phyloP scores from a whole-genome alignment of 2,797 vertebrate genomes.

The Characodon lateralis region DNA sequence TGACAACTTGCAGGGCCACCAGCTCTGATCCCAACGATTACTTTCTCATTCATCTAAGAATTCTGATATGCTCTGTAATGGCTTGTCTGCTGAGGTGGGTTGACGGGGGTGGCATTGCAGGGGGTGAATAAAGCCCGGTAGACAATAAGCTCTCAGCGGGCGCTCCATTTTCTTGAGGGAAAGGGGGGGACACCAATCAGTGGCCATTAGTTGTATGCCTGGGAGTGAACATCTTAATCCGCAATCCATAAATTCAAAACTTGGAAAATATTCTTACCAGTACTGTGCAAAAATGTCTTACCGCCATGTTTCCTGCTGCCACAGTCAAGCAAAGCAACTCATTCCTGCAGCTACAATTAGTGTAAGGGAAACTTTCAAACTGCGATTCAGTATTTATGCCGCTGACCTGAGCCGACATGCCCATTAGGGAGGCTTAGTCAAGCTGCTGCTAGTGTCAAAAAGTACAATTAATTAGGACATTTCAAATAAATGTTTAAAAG shows the following conservation, averaged over 20 bases:
- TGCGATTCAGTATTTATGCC: constrained; percentile 52
- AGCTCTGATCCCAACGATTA: constrained; percentile 80
- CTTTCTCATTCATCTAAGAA: constrained; percentile 82
- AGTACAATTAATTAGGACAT: constrained; percentile 49
- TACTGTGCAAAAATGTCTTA: constrained; percentile 55
- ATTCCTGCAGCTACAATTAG: constrained; percentile 69
- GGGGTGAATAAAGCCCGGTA: constrained; percentile 20
- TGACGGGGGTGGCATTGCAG: constrained; percentile 40
- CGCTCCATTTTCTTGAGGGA: constrained; percentile 53
- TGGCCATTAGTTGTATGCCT: constrained; percentile 61
- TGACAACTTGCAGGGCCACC: constrained; percentile 78
- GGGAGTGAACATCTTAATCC: constrained; percentile 70
- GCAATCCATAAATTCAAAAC: constrained; percentile 58
- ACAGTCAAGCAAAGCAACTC: constrained; percentile 52
- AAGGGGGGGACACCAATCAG: constrained; percentile 50
- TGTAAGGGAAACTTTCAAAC: constrained; percentile 56
- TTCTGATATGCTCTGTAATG: constrained; percentile 78
- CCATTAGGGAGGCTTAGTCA: constrained; percentile 52
- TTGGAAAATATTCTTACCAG: constrained; percentile 65
- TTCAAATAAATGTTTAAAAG: constrained; percentile 50
- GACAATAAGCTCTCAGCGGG: constrained; percentile 66
- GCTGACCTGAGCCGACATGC: constrained; percentile 59
- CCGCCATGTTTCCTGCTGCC: constrained; percentile 59
- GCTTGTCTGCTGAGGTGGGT: constrained; percentile 72
- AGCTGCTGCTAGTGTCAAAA: constrained; percentile 36